Evolutionary conservation across 2,113 vertebrate species (phyloP), one percentile per base, ranked within the genome.

Genomic region (Nothocercus julius): DNA sequence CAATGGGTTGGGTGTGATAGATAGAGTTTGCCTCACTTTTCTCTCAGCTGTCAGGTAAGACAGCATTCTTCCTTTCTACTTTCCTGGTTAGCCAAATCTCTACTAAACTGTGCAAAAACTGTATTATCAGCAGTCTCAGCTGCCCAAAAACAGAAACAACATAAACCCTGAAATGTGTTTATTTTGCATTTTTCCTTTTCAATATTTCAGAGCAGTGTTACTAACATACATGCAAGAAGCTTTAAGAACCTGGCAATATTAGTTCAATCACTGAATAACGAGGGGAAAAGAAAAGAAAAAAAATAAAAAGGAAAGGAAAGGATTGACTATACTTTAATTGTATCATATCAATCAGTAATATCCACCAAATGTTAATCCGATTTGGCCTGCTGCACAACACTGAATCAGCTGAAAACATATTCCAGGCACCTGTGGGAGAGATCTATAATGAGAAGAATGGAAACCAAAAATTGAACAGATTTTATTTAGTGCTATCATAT

Each of bases 331-430:
- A 56, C 4, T 68, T 1, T 53, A 72, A 69, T 53, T 86, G 56
- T 22, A 42, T 14, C 47, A 22, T 53, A 84, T 77, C 82, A 67
- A 27, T 90, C 82, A 85, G 68, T 36, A 75, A 27, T n/a, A 47
- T 36, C 68, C 73, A 81, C 38, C 68, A 75, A 90, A 94, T 5
- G 59, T 59, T 78, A 64, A 58, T 0, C 0, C 69, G 58, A 78
- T 70, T 88, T 92, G 87, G 94, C 76, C 92, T 81, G 93, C 68
- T 94, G 59, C 72, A 79, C 56, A 24, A 24, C 36, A 90, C 58
- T 80, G 82, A 82, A 80, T 77, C 54, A 80, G 68, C 78, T 96
- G 87, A 75, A 95, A 77, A 87, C 25, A 25, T 44, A 38, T 74
- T 89, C 47, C 42, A 62, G 82, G 68, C 42, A 94, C 53, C 68